Evolutionary conservation across 64 coral and sea anemone genomes (phyloP).

Genomic region (Montipora foliosa): DNA sequence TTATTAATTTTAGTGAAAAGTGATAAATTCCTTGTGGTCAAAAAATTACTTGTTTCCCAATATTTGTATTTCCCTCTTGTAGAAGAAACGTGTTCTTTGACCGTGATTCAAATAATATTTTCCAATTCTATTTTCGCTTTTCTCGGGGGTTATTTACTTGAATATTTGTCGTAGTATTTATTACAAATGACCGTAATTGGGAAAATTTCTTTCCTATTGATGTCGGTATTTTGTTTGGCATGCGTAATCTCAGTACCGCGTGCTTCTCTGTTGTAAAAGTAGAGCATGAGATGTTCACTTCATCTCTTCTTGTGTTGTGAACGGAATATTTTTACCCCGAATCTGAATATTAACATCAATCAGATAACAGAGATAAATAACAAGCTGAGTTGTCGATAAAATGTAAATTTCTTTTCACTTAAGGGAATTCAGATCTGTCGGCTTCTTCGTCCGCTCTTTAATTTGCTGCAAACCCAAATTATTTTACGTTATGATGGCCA

Average conservation of each 20-base stretch:
- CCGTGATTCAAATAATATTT: background rate
- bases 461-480: no score
- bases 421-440: no score
- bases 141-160: background rate
- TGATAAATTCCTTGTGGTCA: no score
- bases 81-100: background rate
- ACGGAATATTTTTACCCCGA: background rate
- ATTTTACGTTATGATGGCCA: no score
- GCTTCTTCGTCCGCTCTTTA: no score
- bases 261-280: no score
- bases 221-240: background rate
- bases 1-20: no score
- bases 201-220: background rate
- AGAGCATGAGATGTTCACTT: background rate
- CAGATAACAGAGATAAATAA: background rate
- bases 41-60: background rate
- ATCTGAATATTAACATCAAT: background rate
- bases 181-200: background rate
- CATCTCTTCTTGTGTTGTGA: background rate
- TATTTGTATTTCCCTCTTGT: background rate
- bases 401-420: background rate
- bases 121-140: background rate
- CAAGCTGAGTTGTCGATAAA: background rate
- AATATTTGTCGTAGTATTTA: background rate
- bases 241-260: background rate